phyloP scores from a whole-genome alignment of 2,113 vertebrate genomes.

The Peucedramus taeniatus region DNA sequence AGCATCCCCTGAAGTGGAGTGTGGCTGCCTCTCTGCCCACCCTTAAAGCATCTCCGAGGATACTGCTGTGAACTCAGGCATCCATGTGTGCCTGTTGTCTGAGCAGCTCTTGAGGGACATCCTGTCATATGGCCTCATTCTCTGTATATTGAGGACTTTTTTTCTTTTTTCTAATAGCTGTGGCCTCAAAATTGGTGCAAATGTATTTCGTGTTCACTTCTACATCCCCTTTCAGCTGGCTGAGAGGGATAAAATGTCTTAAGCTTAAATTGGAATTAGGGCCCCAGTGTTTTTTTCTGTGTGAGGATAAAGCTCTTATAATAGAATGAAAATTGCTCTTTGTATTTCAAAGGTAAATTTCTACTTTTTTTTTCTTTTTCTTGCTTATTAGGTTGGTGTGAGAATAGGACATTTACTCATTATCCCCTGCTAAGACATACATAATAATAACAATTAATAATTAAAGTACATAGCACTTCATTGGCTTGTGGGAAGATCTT shows the following conservation, averaged over 20 bases:
- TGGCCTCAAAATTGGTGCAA: background rate
- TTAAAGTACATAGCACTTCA: background rate
- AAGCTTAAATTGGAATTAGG: constrained; percentile 46
- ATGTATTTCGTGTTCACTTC: background rate
- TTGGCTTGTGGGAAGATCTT: background rate
- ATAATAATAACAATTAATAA: background rate
- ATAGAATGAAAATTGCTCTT: constrained; percentile 27
- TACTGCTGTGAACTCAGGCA: background rate
- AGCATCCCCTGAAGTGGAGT: background rate
- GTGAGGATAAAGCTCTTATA: constrained; percentile 12
- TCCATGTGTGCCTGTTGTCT: background rate
- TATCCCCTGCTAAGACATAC: background rate
- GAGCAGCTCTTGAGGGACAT: background rate
- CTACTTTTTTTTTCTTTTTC: background rate
- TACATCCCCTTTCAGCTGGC: background rate
- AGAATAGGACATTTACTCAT: background rate
- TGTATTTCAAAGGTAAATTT: constrained; percentile 19
- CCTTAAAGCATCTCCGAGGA: background rate
- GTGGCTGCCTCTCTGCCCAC: background rate
- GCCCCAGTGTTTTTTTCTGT: constrained; percentile 7
- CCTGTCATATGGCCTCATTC: background rate
- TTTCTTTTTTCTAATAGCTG: background rate
- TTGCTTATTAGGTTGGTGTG: background rate
- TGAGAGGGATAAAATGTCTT: constrained; percentile 1
- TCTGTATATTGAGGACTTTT: background rate